Evolutionary conservation across 2,113 vertebrate species (phyloP).

Genomic region (Picathartes gymnocephalus): DNA sequence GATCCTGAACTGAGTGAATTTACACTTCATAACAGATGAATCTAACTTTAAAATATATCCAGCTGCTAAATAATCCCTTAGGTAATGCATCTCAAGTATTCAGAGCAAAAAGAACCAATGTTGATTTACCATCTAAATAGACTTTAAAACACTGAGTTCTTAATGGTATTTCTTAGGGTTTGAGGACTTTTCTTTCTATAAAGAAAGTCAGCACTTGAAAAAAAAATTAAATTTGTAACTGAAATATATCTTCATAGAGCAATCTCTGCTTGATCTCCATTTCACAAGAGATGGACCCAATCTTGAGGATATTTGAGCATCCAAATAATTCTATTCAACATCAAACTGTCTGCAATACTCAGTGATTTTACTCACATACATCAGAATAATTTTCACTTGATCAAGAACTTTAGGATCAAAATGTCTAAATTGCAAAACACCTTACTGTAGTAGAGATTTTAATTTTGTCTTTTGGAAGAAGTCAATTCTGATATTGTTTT

Average conservation of each 20-base stretch:
- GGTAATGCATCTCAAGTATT: conserved; percentile 66
- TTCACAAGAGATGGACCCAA: neutral
- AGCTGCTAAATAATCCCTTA: conserved; percentile 53
- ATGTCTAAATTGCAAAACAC: neutral
- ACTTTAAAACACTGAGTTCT: conserved; percentile 6
- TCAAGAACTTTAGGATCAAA: neutral
- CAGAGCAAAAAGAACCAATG: conserved; percentile 2
- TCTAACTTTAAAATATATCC: conserved; percentile 68
- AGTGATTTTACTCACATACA: neutral
- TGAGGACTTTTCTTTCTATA: neutral
- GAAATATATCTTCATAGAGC: neutral
- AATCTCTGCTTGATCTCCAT: neutral
- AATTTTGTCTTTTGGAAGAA: conserved; percentile 12
- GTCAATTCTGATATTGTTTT: conserved; percentile 22
- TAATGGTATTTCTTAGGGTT: neutral
- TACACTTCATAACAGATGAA: conserved; percentile 44
- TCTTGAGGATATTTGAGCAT: neutral
- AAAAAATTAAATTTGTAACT: neutral
- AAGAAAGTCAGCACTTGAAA: neutral
- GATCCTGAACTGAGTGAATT: conserved; percentile 49
- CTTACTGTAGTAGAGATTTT: neutral
- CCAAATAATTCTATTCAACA: neutral
- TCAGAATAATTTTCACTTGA: neutral
- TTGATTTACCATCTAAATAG: conserved; percentile 43
- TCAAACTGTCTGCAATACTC: neutral